Percentiles rank a stretch among this genome's conserved stretches.
Evolutionary conservation across 1,140 invertebrate species (phyloP).

Genomic region (Lasaia peninsularis): DNA sequence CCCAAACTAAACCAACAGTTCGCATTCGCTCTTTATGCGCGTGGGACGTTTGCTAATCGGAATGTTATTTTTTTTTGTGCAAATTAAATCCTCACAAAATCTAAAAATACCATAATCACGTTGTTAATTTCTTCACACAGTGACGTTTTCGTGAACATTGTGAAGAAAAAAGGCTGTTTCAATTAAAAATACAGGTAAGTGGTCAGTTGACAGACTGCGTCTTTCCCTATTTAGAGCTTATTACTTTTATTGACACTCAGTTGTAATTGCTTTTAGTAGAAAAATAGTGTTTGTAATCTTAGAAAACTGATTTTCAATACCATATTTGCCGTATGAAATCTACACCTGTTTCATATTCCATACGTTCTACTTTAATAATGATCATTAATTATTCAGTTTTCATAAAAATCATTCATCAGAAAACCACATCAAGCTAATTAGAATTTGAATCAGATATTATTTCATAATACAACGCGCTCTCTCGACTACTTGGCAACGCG

Average conservation of each 20-base stretch:
- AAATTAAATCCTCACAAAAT: slow-evolving; percentile 68
- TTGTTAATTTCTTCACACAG: slow-evolving; percentile 50
- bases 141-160: slow-evolving; percentile 61
- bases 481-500: slow-evolving; percentile 65
- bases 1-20: slow-evolving; percentile 72
- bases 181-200: slow-evolving; percentile 73
- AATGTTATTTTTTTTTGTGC: slow-evolving; percentile 75
- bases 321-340: slow-evolving; percentile 29
- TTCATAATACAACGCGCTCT: slow-evolving; percentile 57
- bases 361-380: slow-evolving; percentile 26
- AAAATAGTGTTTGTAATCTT: slow-evolving; percentile 16
- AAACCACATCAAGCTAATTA: slow-evolving; percentile 19
- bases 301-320: slow-evolving; percentile 24
- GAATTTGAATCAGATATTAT: slow-evolving; percentile 29
- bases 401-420: background rate
- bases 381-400: slow-evolving; percentile 8
- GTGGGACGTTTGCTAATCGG: slow-evolving; percentile 60
- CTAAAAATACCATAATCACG: slow-evolving; percentile 70
- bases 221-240: slow-evolving; percentile 62
- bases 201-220: slow-evolving; percentile 73
- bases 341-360: slow-evolving; percentile 32
- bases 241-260: slow-evolving; percentile 39
- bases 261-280: slow-evolving; percentile 42
- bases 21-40: slow-evolving; percentile 65
- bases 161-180: slow-evolving; percentile 54